Base-by-base conservation (phyloP, 2,888 invertebrate species). In the Microplitis deprimator region DNA sequence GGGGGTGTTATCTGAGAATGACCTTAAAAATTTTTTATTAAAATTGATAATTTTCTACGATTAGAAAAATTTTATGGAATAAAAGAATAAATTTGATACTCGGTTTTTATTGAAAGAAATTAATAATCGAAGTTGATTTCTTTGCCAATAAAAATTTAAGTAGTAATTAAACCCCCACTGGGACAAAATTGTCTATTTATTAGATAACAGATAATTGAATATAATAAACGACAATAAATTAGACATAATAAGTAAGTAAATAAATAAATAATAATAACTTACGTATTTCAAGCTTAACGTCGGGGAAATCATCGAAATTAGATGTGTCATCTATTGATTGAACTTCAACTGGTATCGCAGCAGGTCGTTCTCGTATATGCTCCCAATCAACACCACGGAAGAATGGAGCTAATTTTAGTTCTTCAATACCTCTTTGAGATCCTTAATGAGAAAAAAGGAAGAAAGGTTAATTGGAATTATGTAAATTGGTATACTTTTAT, bases 231-330 rank as follows among this genome's bases (percentile, higher is more conserved):
- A 50, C 41, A 41, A 50, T 50, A 13, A 13, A 50, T 50, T 13
- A 50, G 5, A 50, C 3, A 2, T 50, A 50, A 10, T 13, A 50
- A 50, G 13, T 50, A 4, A 0, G 13, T 50, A 4, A 0, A 50
- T 8, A 13, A 13, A 50, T 10, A 41, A 10, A 50, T 13, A 50
- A 50, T 13, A 50, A 10, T 5, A 68, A 94, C 97, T 94, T 93
- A 98, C 98, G 98, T 92, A 98, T 98, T 92, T 98, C 97, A 84
- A 99, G 93, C 90, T 99, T 98, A 86, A 98, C 98, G 91, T 99
- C 99, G 6, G 99, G 99, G 93, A 99, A 99, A 87, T 99, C 99
- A 91, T 99, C 99, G 90, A 99, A 99, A 92, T 99, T 99, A 83
- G 98, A 98, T 65, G 99, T 99, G 91, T 99, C 99, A 90, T 99